Percentiles rank a stretch among this genome's conserved stretches.
Evolutionary conservation across 2,888 invertebrate species (phyloP).

Genomic region (Netelia fuscicornis): DNA sequence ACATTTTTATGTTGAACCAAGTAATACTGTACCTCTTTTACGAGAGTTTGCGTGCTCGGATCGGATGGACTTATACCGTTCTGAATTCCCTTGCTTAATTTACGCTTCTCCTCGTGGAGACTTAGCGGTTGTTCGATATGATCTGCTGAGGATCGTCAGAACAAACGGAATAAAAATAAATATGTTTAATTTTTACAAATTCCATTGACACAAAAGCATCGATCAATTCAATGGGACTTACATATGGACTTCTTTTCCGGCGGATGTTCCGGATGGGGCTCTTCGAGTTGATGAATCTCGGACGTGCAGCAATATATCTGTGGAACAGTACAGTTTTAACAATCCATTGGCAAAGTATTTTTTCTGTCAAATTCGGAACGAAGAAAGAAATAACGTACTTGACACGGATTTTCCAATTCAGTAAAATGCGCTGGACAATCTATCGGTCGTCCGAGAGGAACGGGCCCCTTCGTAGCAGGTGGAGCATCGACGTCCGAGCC

Average conservation of each 20-base stretch:
- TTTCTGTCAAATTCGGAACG: neutral
- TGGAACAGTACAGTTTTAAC: slow-evolving; percentile 18
- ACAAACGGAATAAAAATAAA: neutral
- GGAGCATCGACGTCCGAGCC: slow-evolving; percentile 79
- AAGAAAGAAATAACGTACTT: slow-evolving; percentile 70
- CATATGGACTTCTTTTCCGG: slow-evolving; percentile 82
- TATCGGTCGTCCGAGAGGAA: slow-evolving; percentile 79
- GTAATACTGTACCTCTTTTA: slow-evolving; percentile 77
- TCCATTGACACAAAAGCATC: slow-evolving; percentile 13
- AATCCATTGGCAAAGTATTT: slow-evolving; percentile 13
- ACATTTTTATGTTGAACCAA: neutral
- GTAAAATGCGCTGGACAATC: slow-evolving; percentile 79
- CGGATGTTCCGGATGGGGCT: slow-evolving; percentile 79
- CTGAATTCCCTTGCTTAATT: slow-evolving; percentile 80
- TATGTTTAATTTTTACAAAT: slow-evolving; percentile 29
- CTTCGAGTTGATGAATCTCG: slow-evolving; percentile 82
- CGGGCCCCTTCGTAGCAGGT: slow-evolving; percentile 74
- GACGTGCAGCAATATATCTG: slow-evolving; percentile 81
- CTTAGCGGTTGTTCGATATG: slow-evolving; percentile 81
- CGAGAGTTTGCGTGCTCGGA: slow-evolving; percentile 81
- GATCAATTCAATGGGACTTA: slow-evolving; percentile 69
- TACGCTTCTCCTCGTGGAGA: slow-evolving; percentile 81
- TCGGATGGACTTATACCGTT: slow-evolving; percentile 82
- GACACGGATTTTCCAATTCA: slow-evolving; percentile 81
- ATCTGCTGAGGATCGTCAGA: slow-evolving; percentile 76